Base-by-base conservation (phyloP, 2,888 invertebrate species). In the Malacosoma neustria region DNA sequence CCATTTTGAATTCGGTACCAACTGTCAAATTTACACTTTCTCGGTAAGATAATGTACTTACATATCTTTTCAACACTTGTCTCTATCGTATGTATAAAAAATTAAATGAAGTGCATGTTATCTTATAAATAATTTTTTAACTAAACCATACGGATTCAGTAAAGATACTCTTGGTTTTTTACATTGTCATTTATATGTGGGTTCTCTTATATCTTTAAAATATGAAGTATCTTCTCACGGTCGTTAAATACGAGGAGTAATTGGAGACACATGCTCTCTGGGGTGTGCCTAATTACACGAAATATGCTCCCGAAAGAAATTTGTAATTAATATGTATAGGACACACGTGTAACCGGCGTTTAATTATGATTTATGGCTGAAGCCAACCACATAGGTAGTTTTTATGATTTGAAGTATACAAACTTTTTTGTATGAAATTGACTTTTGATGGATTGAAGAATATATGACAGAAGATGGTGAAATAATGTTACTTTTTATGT, bases 261-360 rank as follows among this genome's bases (percentile, higher is more conserved):
- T 72, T 73, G 62, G 61, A 61, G 61, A 59, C 74, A 74, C 49
- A 71, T 74, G 72, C 52, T 42, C 51, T 47, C 52, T 44, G 48
- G 57, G 54, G 51, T 55, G 60, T 49, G 48, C 56, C 61, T 70
- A 72, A 75, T 74, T 72, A 73, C 60, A 44, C 50, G 59, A 61
- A 62, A 72, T 74, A 72, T 72, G 72, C 71, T 51, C 57, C 57
- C 60, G 48, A 4, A 42, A 58, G 59, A 64, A 61, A 61, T 61
- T 63, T 61, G 59, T 67, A 71, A 68, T 67, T 64, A 65, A 61
- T 61, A 64, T 57, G 50, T 57, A 68, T 67, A 49, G 58, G 44
- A 45, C 46, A 49, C 72, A 72, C 61, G 63, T 69, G 71, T 63
- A 54, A 48, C 40, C 46, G 40, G 34, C 22, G 44, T 50, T 44